Percentiles rank a stretch among this genome's conserved stretches.
phyloP scores from a whole-genome alignment of 2,113 vertebrate genomes.

The Pandion haliaetus region DNA sequence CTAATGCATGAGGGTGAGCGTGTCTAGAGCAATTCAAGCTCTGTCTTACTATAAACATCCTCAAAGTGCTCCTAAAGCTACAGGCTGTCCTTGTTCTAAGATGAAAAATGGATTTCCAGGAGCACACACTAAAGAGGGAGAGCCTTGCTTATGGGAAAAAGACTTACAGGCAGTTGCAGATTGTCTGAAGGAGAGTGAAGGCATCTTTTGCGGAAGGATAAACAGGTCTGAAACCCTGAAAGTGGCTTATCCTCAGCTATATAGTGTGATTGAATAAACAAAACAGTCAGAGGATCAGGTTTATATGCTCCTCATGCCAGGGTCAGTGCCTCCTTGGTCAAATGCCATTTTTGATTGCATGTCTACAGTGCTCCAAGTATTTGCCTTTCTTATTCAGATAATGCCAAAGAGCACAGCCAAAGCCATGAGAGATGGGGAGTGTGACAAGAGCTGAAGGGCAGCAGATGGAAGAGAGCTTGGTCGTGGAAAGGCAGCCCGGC shows the following conservation, averaged over 20 bases:
- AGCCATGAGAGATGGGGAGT: background rate
- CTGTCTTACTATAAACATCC: background rate
- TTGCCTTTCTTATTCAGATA: constrained; percentile 34
- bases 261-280: background rate
- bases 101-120: background rate
- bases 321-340: background rate
- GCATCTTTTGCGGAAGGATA: background rate
- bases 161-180: background rate
- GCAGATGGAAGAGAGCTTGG: constrained; percentile 13
- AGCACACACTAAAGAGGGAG: background rate
- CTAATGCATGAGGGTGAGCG: background rate
- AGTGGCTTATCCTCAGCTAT: background rate
- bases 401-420: constrained; percentile 8
- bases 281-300: background rate
- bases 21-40: background rate
- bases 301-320: background rate
- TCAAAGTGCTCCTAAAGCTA: background rate
- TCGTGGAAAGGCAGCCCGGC: background rate
- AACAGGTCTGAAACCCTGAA: background rate
- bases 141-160: background rate
- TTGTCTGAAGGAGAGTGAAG: background rate
- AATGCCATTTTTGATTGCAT: background rate
- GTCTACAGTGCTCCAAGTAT: background rate
- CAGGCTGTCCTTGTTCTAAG: background rate
- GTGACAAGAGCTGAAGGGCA: constrained; percentile 30